phyloP scores from a whole-genome alignment of 2,888 invertebrate species.

The Cyclophora albipunctata region DNA sequence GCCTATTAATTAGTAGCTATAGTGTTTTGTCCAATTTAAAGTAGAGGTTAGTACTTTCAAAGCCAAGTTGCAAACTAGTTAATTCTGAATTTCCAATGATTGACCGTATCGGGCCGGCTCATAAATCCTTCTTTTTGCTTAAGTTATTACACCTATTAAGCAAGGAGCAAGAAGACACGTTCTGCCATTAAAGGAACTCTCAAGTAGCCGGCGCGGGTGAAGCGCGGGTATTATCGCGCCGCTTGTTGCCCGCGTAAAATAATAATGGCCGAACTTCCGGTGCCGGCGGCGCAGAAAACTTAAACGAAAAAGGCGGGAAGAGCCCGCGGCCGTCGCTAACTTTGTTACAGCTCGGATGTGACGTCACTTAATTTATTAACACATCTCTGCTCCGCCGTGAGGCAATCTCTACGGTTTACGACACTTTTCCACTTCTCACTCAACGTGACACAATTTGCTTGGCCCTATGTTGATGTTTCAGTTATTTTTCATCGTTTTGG shows the following conservation, averaged over 20 bases:
- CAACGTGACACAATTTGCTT: conserved; percentile 41
- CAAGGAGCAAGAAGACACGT: conserved; percentile 70
- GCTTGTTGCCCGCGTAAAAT: conserved; percentile 77
- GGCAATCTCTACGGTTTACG: conserved; percentile 51
- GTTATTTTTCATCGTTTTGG: no score
- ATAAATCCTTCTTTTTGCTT: conserved; percentile 60
- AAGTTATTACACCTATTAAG: conserved; percentile 74
- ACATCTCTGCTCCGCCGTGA: conserved; percentile 49
- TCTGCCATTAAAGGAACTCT: conserved; percentile 62
- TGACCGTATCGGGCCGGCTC: conserved; percentile 35
- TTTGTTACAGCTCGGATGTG: conserved; percentile 64
- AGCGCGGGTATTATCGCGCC: conserved; percentile 73
- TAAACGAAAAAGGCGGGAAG: conserved; percentile 70
- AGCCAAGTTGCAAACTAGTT: no score
- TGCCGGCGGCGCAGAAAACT: conserved; percentile 73
- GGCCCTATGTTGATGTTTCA: conserved; percentile 16
- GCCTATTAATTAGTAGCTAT: no score
- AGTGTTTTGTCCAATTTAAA: no score
- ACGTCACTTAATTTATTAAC: conserved; percentile 76
- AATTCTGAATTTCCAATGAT: conserved; percentile 17
- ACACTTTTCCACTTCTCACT: conserved; percentile 53
- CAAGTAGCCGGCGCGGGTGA: conserved; percentile 46
- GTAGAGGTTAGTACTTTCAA: no score
- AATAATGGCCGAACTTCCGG: conserved; percentile 77
- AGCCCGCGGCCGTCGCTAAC: conserved; percentile 63